Evolutionary conservation across 2,888 invertebrate genomes (phyloP).

Genomic region (Diarsia brunnea): DNA sequence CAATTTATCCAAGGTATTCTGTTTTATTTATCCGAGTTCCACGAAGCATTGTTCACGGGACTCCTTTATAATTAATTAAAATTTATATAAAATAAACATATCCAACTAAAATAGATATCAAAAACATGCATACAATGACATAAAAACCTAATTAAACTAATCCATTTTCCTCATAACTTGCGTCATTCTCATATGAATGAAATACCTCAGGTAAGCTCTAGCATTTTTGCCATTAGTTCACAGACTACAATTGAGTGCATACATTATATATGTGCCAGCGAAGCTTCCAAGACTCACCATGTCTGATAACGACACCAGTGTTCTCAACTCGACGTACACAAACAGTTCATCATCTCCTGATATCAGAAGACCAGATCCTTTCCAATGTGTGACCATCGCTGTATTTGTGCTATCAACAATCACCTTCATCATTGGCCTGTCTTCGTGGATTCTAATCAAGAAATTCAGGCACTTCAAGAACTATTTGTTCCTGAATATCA

Average conservation of each 20-base stretch:
- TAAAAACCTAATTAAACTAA: background rate
- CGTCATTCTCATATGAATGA: background rate
- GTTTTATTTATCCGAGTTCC: too few species aligned
- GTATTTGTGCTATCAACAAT: slow-evolving; percentile 16
- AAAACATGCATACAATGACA: background rate
- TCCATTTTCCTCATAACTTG: background rate
- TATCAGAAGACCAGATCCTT: background rate
- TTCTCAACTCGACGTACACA: slow-evolving; percentile 6
- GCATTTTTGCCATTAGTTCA: background rate
- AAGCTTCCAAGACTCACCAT: slow-evolving; percentile 1
- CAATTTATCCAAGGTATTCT: too few species aligned
- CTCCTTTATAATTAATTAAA: too few species aligned
- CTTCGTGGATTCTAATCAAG: slow-evolving; percentile 51
- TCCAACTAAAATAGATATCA: background rate
- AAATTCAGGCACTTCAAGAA: slow-evolving; percentile 52
- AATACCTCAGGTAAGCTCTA: background rate
- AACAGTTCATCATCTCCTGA: background rate
- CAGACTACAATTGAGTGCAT: background rate
- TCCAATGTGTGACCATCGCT: background rate
- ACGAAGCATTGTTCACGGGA: too few species aligned
- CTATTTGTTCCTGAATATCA: slow-evolving; percentile 49
- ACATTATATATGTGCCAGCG: background rate
- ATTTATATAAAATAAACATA: background rate
- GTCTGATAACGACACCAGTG: slow-evolving; percentile 23
- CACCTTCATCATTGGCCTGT: slow-evolving; percentile 33